Conservation (phyloP, 2,113 vertebrate species). For the Halcyon senegalensis region DNA sequence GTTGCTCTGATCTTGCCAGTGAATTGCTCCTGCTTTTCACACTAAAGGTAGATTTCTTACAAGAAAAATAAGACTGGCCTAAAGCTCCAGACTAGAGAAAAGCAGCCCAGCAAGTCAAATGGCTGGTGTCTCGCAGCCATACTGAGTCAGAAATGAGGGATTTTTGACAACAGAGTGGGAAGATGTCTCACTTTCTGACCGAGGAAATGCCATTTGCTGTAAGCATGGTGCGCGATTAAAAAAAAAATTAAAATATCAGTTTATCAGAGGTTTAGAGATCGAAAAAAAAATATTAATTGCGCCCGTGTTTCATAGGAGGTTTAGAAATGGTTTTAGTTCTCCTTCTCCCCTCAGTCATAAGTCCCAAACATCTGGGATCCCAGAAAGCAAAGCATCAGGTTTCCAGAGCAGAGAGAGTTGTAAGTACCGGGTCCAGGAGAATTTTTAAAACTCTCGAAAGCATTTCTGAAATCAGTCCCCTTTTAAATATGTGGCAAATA, state of each 20-base stretch:
- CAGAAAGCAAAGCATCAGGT: constrained; percentile 42
- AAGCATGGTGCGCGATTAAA: neutral
- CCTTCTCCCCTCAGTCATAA: neutral
- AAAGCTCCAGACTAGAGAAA: neutral
- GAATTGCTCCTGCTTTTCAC: constrained; percentile 36
- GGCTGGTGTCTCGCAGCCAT: neutral
- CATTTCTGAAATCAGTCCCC: constrained; percentile 40
- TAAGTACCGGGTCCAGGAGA: constrained; percentile 25
- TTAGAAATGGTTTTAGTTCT: constrained; percentile 1
- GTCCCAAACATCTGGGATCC: constrained; percentile 23
- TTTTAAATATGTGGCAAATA: constrained; percentile 54
- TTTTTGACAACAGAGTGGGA: constrained; percentile 10
- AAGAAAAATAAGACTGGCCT: neutral
- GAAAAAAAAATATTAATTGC: neutral
- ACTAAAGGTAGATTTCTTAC: neutral
- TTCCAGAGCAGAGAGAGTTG: constrained; percentile 20
- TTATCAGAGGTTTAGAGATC: neutral
- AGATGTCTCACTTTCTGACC: neutral
- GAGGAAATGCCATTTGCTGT: neutral
- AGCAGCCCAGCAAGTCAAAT: neutral
- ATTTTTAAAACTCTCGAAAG: constrained; percentile 47
- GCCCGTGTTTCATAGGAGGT: neutral
- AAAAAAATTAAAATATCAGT: neutral
- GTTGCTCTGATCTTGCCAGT: constrained; percentile 13
- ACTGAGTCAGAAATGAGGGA: neutral